Conservation (phyloP, 64 coral and sea anemone species). For the Trachythela sp. region DNA sequence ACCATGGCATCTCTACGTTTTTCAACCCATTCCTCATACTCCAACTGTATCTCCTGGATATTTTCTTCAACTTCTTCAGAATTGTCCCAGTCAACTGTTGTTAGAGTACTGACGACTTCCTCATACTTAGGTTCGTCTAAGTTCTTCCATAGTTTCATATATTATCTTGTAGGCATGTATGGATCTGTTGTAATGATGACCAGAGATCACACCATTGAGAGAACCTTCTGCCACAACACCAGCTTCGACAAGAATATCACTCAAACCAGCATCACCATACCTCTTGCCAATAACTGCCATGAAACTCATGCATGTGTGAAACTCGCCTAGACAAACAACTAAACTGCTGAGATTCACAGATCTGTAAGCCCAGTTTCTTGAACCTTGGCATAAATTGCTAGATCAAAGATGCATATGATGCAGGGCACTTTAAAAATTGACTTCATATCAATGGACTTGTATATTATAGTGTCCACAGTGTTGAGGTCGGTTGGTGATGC, state of each 20-base stretch:
- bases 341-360: not conserved
- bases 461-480: not conserved
- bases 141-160: slow-evolving; percentile 4
- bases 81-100: not conserved
- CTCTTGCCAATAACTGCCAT: not conserved
- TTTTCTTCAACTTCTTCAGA: not conserved
- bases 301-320: not conserved
- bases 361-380: not conserved
- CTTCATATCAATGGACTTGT: not conserved
- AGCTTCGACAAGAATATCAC: not conserved
- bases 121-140: not conserved
- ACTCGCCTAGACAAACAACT: not conserved
- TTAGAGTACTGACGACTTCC: not conserved
- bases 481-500: not conserved
- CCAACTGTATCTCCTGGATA: not conserved
- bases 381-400: not conserved
- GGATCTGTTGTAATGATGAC: not conserved
- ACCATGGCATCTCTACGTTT: not conserved
- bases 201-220: not conserved
- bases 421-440: not conserved
- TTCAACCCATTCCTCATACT: not conserved
- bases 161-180: not conserved
- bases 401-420: not conserved
- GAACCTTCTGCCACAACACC: not conserved
- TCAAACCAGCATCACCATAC: not conserved